Evolutionary conservation across 2,113 vertebrate species (phyloP).

Genomic region (Brachirus orientalis): DNA sequence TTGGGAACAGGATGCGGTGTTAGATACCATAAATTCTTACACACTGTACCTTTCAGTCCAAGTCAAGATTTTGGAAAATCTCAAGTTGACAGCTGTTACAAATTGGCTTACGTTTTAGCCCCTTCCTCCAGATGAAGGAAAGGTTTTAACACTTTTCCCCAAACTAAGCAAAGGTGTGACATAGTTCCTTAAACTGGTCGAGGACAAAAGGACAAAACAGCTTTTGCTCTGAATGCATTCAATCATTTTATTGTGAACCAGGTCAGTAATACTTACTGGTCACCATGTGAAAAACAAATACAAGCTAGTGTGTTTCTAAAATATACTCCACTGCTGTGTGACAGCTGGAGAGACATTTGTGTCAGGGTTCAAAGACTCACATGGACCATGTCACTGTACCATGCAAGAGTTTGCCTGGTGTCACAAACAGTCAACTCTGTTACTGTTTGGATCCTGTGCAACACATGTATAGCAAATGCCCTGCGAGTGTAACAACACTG

Average conservation of each 20-base stretch:
- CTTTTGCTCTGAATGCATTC: conserved; percentile 31
- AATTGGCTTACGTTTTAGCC: too few species aligned
- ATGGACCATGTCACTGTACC: conserved; percentile 24
- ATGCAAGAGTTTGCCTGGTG: conserved; percentile 24
- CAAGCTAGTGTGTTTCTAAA: conserved; percentile 54
- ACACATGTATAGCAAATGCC: conserved; percentile 17
- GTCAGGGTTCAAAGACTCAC: conserved; percentile 55
- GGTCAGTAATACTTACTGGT: conserved; percentile 48
- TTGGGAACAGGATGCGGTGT: too few species aligned
- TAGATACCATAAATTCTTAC: too few species aligned
- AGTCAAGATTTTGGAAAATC: too few species aligned
- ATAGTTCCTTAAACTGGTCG: too few species aligned
- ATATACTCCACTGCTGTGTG: conserved; percentile 48
- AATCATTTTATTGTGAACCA: conserved; percentile 35
- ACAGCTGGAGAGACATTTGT: conserved; percentile 52
- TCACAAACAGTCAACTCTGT: conserved; percentile 13
- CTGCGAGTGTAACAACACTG: conserved; percentile 15
- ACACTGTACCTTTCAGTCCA: too few species aligned
- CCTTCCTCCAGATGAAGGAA: too few species aligned
- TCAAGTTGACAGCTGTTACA: background rate
- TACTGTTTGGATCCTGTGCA: background rate
- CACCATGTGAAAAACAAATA: conserved; percentile 27
- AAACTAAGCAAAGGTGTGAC: too few species aligned
- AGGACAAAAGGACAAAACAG: too few species aligned
- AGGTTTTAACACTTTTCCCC: too few species aligned